Evolutionary conservation across 92 coral and sea anemone genomes (phyloP), one percentile per base, ranked within the genome.

Genomic region (Isaurus tuberculatus): DNA sequence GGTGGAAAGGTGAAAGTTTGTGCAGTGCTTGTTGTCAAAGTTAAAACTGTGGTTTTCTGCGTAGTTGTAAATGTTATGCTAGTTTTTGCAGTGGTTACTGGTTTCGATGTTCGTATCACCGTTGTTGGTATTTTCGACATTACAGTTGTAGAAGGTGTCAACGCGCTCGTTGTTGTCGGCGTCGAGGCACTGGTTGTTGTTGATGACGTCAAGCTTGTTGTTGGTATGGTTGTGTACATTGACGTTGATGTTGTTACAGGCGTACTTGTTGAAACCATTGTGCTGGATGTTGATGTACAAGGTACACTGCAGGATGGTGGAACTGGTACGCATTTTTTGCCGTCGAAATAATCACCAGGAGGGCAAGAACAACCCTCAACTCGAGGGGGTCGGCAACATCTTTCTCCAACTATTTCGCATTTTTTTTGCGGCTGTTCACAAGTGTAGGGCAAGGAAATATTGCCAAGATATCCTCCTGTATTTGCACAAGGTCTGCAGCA

Each of bases 341-440:
- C 98, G 70, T 95, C 90, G 71, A 92, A 95, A 84, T 48, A 95
- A n/a, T 91, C 83, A 30, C 87, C 86, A 55, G 69, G 65, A 23
- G 98, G 98, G 73, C 98, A 95, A 22, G 95, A 91, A 64, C 98
- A 95, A 9, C 98, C 98, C 70, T 95, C 98, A 0, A 95, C 98
- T 40, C 91, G 92, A 13, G 96, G 93, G 19, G 97, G 94, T 51
- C 97, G 80, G 57, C 98, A 95, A 68, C 98, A 95, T 53, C 98
- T 84, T 16, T 92, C 87, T 17, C 93, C 93, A 8, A 91, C 79
- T 23, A 84, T 58, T 10, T 90, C 37, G 46, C 97, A 93, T 36
- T 91, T 72, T 40, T 95, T 86, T 26, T 92, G 82, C 4, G 89
- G 48, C 15, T 79, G 83, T 70, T 83, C 88, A 65, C 98, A 95